Conservation (phyloP, 2,113 vertebrate species). For the Clarias macrocephalus region DNA sequence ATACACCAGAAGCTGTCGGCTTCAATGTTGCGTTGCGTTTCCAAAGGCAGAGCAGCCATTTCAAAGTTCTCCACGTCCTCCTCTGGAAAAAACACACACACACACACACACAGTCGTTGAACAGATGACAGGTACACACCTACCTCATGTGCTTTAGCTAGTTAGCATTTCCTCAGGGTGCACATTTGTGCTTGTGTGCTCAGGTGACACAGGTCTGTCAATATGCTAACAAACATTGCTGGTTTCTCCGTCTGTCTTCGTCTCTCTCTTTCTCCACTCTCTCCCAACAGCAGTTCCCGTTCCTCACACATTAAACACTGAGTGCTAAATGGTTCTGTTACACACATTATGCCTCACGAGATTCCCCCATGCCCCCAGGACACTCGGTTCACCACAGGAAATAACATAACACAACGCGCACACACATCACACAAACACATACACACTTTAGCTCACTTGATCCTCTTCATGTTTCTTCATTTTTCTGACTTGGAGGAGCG, state of each 20-base stretch:
- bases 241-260: neutral
- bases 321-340: constrained; percentile 49
- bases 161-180: constrained; percentile 19
- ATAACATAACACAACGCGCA: constrained; percentile 8
- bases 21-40: constrained; percentile 90
- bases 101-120: constrained; percentile 26
- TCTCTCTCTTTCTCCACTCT: neutral
- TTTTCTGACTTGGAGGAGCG: neutral
- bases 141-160: constrained; percentile 2
- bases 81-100: constrained; percentile 70
- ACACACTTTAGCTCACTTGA: neutral
- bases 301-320: constrained; percentile 47
- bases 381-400: constrained; percentile 25
- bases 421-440: constrained; percentile 13
- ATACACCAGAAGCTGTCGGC: constrained; percentile 99
- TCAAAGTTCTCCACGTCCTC: constrained; percentile 98
- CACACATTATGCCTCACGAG: constrained; percentile 36
- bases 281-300: constrained; percentile 34
- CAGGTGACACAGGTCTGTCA: constrained; percentile 28
- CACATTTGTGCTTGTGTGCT: neutral
- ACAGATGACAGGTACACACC: constrained; percentile 33
- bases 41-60: constrained; percentile 83
- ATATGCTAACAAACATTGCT: constrained; percentile 21
- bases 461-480: neutral
- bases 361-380: constrained; percentile 23